phyloP scores from a whole-genome alignment of 2,888 invertebrate genomes.

The Idaea straminata region DNA sequence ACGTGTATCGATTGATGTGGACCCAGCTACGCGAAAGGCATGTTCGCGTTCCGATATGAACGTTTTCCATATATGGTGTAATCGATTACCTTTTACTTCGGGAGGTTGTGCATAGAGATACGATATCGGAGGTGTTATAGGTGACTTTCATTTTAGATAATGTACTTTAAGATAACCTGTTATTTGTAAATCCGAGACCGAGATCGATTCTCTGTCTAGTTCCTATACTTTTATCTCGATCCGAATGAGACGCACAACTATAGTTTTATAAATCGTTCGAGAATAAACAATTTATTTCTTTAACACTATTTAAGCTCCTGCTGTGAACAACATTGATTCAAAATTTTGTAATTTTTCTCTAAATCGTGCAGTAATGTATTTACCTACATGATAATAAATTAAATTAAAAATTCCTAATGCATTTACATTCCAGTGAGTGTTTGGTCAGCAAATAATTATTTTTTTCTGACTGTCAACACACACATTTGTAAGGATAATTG shows the following conservation, averaged over 20 bases:
- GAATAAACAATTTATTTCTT: slow-evolving; percentile 12
- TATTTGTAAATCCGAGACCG: slow-evolving; percentile 13
- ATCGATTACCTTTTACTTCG: slow-evolving; percentile 55
- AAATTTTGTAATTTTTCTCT: slow-evolving; percentile 3
- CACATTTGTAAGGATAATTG: neutral
- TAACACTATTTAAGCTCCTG: slow-evolving; percentile 2
- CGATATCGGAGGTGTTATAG: slow-evolving; percentile 31
- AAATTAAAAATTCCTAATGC: neutral
- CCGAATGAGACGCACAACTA: slow-evolving; percentile 50
- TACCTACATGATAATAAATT: too few species aligned
- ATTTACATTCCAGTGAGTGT: slow-evolving; percentile 27
- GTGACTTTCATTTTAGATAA: slow-evolving; percentile 33
- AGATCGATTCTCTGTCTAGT: slow-evolving; percentile 42
- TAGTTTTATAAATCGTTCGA: slow-evolving; percentile 18
- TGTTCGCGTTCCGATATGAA: slow-evolving; percentile 51
- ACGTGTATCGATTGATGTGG: too few species aligned
- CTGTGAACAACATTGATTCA: slow-evolving; percentile 5
- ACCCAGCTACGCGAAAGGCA: slow-evolving; percentile 31
- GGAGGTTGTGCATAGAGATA: slow-evolving; percentile 66
- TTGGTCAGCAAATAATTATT: slow-evolving; percentile 8
- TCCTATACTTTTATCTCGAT: slow-evolving; percentile 45
- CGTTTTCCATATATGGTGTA: slow-evolving; percentile 55
- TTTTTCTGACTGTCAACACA: slow-evolving; percentile 10
- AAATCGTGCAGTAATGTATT: neutral
- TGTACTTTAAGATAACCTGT: slow-evolving; percentile 20